phyloP scores from a whole-genome alignment of 2,113 vertebrate species.

The Boulengeromyrus knoepffleri region DNA sequence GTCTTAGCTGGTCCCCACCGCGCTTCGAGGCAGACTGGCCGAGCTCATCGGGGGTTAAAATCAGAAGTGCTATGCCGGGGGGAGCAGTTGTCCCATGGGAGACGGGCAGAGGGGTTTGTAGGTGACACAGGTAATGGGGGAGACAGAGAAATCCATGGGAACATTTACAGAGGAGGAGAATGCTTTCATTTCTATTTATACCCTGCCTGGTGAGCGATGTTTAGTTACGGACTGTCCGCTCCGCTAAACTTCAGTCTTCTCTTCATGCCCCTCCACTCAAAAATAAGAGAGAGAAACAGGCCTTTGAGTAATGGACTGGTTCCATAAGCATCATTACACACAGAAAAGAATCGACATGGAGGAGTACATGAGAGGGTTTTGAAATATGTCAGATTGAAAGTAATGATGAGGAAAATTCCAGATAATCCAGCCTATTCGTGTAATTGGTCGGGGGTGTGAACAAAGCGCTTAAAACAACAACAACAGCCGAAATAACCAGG shows the following conservation, averaged over 20 bases:
- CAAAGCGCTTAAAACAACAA: not conserved
- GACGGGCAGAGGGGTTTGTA: constrained; percentile 28
- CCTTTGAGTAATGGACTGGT: constrained; percentile 36
- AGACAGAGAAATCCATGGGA: constrained; percentile 49
- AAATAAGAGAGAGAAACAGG: constrained; percentile 36
- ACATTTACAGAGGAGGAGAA: constrained; percentile 52
- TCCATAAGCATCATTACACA: constrained; percentile 25
- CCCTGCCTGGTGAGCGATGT: constrained; percentile 57
- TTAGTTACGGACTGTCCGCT: constrained; percentile 57
- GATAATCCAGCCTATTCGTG: not conserved
- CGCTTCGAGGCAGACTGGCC: not conserved
- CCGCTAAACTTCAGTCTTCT: constrained; percentile 51
- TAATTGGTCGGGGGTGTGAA: not conserved
- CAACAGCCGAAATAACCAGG: not conserved
- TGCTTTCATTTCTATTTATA: constrained; percentile 63
- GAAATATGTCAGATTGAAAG: not conserved
- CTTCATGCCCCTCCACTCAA: constrained; percentile 24
- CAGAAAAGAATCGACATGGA: constrained; percentile 23
- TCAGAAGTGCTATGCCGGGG: not conserved
- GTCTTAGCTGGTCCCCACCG: too few species aligned
- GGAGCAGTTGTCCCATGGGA: constrained; percentile 27
- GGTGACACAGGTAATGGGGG: constrained; percentile 34
- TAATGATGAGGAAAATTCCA: constrained; percentile 16
- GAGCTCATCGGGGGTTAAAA: constrained; percentile 20
- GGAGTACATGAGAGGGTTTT: constrained; percentile 6